Conservation (phyloP, 30 jellyfish, hydroid and myxozoan species). For the Chrysaora quinquecirrha region DNA sequence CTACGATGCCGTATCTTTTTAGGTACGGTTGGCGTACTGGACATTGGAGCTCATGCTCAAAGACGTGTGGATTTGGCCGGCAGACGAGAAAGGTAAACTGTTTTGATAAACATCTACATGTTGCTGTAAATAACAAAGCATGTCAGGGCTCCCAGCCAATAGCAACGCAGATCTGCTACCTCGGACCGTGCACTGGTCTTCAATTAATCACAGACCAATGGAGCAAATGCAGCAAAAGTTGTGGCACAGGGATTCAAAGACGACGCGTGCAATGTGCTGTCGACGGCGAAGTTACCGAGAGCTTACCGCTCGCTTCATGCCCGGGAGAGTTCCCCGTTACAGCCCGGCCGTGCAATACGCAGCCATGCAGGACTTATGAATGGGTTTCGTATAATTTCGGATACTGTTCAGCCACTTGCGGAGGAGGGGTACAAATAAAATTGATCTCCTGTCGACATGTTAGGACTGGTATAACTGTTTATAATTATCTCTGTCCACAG, state of each 20-base stretch:
- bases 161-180: constrained; percentile 17
- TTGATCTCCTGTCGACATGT: constrained; percentile 20
- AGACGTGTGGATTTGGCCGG: constrained; percentile 44
- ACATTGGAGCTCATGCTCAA: constrained; percentile 45
- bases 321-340: constrained; percentile 58
- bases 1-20: too few relatives aligned
- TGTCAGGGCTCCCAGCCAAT: constrained; percentile 42
- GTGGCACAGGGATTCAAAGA: constrained; percentile 45
- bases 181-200: constrained; percentile 23
- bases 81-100: constrained; percentile 58
- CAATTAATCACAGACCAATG: constrained; percentile 3
- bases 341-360: constrained; percentile 34
- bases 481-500: constrained; percentile 22
- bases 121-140: background rate
- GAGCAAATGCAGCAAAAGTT: constrained; percentile 54
- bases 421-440: constrained; percentile 49
- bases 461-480: constrained; percentile 21
- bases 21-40: constrained; percentile 46
- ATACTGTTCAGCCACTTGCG: constrained; percentile 53
- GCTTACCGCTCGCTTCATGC: constrained; percentile 38
- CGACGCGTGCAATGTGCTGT: constrained; percentile 27
- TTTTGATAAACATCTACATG: constrained; percentile 3
- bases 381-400: constrained; percentile 36
- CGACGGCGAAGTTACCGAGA: background rate
- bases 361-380: constrained; percentile 36